Evolutionary conservation across 2,113 vertebrate species (phyloP), one percentile per base, ranked within the genome.

Genomic region (Orthochromis malagaraziensis): DNA sequence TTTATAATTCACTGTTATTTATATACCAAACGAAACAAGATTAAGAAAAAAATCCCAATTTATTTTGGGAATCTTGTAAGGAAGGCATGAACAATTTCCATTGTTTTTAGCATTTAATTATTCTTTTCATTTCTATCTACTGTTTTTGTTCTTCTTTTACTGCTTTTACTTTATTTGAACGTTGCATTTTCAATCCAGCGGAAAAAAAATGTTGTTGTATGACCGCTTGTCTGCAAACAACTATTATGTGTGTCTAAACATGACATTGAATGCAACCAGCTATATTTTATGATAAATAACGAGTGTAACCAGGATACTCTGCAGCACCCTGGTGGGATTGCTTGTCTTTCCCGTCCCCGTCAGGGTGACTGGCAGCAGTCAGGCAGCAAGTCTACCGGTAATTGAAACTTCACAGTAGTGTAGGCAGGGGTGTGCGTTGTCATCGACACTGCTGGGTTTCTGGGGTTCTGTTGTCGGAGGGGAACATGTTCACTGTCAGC

Each of bases 361-460:
- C 92, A 94, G 86, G 55, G 55, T 94, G 94, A 94, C 83, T 91
- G 91, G 88, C 92, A 91, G 89, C 65, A 89, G 87, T 89, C 90
- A 86, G 85, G 89, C 83, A 85, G 77, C 91, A 84, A 90, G 79
- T 88, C 87, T 53, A 54, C 55, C 82, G 81, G 94, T 96, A 95
- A 95, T 95, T 96, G 94, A 95, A 96, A 95, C 89, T 87, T 93
- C 93, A 91, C 90, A 84, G 89, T 40, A 53, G 87, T 65, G 88
- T 86, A 75, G 88, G 87, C 86, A 85, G 40, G 29, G 65, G 26
- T 90, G 79, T 91, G 85, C 86, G 86, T 91, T 91, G 92, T 89
- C 68, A 65, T 88, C 73, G 54, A 85, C 88, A 73, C 60, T 79
- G 90, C 70, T 63, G 77, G 88, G 85, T 92, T 93, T 91, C 90